These are phyloP conservation scores for Stramonita haemastoma DNA, from an alignment of 2,888 invertebrate genomes.

Conservation along the genomic window DNA sequence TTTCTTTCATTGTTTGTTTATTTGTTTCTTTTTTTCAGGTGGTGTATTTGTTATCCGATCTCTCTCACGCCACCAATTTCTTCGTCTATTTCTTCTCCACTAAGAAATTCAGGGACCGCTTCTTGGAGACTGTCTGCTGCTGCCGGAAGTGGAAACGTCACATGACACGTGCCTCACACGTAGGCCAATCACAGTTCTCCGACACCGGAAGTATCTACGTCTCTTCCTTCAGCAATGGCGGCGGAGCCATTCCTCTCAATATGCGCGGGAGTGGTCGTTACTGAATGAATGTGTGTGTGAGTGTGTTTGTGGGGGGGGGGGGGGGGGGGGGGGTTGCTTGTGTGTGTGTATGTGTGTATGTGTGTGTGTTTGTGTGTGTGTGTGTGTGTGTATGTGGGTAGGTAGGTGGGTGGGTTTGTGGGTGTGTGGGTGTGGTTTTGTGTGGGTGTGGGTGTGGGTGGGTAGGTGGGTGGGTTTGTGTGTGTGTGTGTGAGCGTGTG, in stretches of 20 bases:
- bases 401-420: not conserved
- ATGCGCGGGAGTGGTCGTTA: conserved; percentile 4
- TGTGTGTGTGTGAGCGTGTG: not conserved
- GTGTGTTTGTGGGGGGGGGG: not conserved
- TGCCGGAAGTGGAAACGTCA: conserved; percentile 22
- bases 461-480: not conserved
- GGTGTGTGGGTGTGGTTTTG: not conserved
- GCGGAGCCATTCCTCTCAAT: conserved; percentile 28
- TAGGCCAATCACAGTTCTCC: conserved; percentile 30
- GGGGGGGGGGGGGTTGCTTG: too few species aligned
- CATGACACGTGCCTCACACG: conserved; percentile 16
- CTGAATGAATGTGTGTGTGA: not conserved
- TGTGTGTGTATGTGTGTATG: not conserved
- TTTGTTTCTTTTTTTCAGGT: conserved; percentile 36
- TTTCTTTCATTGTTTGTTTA: too few species aligned
- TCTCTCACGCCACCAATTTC: conserved; percentile 41
- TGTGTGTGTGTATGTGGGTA: not conserved
- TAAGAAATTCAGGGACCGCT: conserved; percentile 42
- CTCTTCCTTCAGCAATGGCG: conserved; percentile 32
- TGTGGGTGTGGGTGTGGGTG: not conserved
- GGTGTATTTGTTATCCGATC: not conserved
- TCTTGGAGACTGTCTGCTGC: conserved; percentile 4
- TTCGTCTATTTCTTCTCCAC: conserved; percentile 48
- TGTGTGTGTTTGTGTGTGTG: not conserved
- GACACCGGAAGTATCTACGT: conserved; percentile 44